Conservation (phyloP, 2,797 vertebrate genomes). For the Oreortyx pictus region DNA sequence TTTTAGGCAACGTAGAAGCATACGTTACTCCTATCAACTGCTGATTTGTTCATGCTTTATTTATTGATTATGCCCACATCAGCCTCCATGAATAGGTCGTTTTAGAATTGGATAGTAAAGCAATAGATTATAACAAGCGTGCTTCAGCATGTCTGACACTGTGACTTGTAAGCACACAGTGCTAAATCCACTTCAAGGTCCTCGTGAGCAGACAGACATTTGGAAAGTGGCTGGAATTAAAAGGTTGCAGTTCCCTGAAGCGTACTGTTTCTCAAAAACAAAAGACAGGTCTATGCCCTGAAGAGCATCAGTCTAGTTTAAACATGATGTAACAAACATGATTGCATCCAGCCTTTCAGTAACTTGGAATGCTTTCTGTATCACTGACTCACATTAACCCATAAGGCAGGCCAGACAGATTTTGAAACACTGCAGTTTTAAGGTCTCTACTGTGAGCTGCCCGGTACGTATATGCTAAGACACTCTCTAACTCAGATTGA, state of each 20-base stretch:
- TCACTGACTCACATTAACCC: not conserved
- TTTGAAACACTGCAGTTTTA: not conserved
- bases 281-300: not conserved
- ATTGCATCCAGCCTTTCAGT: accelerated
- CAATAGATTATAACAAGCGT: not conserved
- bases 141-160: not conserved
- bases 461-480: accelerated
- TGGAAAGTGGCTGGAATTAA: not conserved
- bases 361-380: not conserved
- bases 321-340: not conserved
- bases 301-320: not conserved
- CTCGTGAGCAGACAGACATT: not conserved
- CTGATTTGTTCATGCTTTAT: not conserved
- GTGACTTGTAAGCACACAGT: not conserved
- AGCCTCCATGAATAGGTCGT: not conserved
- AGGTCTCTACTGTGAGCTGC: not conserved
- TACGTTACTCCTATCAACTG: not conserved
- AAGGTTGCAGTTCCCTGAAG: not conserved
- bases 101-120: not conserved
- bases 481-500: not conserved
- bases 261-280: not conserved
- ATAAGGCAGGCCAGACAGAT: not conserved
- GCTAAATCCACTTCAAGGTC: not conserved
- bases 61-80: not conserved
- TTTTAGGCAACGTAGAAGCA: not conserved